Percentiles rank a stretch among this genome's conserved stretches.
phyloP scores from a whole-genome alignment of 2,797 vertebrate genomes.

The Florisuga fusca region DNA sequence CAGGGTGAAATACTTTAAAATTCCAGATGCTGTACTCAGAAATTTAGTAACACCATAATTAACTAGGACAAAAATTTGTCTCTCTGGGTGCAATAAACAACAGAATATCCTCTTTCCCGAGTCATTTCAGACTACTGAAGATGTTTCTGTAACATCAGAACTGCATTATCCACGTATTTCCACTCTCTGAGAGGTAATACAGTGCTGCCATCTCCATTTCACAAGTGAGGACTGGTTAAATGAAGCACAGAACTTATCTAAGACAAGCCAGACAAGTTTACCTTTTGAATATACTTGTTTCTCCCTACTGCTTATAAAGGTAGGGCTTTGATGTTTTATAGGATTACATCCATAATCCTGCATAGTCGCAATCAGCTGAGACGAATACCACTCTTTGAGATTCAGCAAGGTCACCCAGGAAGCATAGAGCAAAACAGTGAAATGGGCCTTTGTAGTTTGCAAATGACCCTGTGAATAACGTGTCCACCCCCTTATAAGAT shows the following conservation, averaged over 20 bases:
- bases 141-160: not conserved
- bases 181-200: not conserved
- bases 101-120: not conserved
- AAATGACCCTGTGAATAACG: not conserved
- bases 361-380: not conserved
- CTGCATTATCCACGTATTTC: not conserved
- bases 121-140: not conserved
- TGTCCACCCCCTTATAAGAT: not conserved
- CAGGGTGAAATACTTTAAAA: constrained; percentile 24
- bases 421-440: not conserved
- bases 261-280: not conserved
- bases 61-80: constrained; percentile 35
- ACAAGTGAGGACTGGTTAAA: not conserved
- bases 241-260: not conserved
- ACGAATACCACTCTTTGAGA: not conserved
- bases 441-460: not conserved
- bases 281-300: not conserved
- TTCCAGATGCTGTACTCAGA: constrained; percentile 26
- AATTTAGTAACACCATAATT: constrained; percentile 21
- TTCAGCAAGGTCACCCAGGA: not conserved
- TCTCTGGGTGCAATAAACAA: constrained; percentile 5
- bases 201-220: not conserved
- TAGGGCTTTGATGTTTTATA: not conserved
- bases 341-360: not conserved
- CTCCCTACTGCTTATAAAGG: not conserved